Evolutionary conservation across 35 echinoderm and acorn worm species (phyloP).

Genomic region (Antedon bifida): DNA sequence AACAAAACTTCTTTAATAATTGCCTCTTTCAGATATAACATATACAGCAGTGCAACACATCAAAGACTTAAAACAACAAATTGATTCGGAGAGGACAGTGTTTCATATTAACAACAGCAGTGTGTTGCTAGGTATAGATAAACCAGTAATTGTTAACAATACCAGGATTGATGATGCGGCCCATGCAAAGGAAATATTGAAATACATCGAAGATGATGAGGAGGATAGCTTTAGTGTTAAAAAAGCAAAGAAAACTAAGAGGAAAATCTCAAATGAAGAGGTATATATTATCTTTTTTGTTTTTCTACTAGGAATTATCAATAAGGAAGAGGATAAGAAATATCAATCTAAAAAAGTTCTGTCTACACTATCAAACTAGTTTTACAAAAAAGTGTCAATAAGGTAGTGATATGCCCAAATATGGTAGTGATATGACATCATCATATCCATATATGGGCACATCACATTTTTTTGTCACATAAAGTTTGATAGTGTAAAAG

Average conservation of each 20-base stretch:
- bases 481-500: no score
- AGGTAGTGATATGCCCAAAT: no score
- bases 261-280: conserved; percentile 25
- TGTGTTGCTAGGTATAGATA: neutral
- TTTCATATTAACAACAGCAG: neutral
- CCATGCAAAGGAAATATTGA: conserved; percentile 30
- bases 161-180: no score
- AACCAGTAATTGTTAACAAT: no score
- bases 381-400: no score
- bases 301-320: neutral
- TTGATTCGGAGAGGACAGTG: neutral
- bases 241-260: conserved; percentile 5
- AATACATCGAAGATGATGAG: conserved; percentile 43
- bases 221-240: conserved; percentile 31
- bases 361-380: no score
- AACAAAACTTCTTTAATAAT: neutral
- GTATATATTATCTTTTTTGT: conserved; percentile 11
- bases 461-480: no score
- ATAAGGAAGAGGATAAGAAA: no score
- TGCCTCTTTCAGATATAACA: neutral
- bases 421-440: no score
- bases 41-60: neutral
- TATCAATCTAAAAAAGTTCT: no score
- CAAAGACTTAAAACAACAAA: neutral
- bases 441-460: no score